Evolutionary conservation across 2,888 invertebrate genomes (phyloP).

Genomic region (Sipunculus nudus): DNA sequence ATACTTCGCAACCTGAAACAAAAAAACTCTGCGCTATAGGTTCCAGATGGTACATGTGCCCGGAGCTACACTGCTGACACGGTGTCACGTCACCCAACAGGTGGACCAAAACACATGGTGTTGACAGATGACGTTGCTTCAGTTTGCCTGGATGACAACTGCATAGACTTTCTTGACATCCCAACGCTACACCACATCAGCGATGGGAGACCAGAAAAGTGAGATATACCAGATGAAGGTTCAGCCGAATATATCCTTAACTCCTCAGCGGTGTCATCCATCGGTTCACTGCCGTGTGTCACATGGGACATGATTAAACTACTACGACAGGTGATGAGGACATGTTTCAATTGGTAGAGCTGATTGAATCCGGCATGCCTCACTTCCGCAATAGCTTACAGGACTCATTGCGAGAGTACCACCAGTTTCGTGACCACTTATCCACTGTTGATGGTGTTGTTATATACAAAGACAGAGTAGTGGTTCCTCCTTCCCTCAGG

Average conservation of each 20-base stretch:
- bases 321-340: slow-evolving; percentile 34
- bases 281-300: slow-evolving; percentile 18
- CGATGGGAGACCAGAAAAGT: no score
- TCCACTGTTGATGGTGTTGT: slow-evolving; percentile 26
- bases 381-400: slow-evolving; percentile 5
- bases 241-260: no score
- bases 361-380: slow-evolving; percentile 26
- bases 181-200: no score
- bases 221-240: no score
- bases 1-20: slow-evolving; percentile 42
- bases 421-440: slow-evolving; percentile 18
- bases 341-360: slow-evolving; percentile 15
- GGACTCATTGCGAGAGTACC: slow-evolving; percentile 10
- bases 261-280: no score
- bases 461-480: slow-evolving; percentile 38
- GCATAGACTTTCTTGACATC: no score
- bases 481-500: slow-evolving; percentile 41
- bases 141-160: no score
- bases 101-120: slow-evolving; percentile 13
- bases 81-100: slow-evolving; percentile 36
- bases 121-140: no score
- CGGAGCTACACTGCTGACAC: slow-evolving; percentile 31
- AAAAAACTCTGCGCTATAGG: slow-evolving; percentile 38
- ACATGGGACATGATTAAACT: slow-evolving; percentile 38
- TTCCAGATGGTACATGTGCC: slow-evolving; percentile 36